Base-by-base conservation (phyloP, 2,113 vertebrate genomes). In the Galemys pyrenaicus region DNA sequence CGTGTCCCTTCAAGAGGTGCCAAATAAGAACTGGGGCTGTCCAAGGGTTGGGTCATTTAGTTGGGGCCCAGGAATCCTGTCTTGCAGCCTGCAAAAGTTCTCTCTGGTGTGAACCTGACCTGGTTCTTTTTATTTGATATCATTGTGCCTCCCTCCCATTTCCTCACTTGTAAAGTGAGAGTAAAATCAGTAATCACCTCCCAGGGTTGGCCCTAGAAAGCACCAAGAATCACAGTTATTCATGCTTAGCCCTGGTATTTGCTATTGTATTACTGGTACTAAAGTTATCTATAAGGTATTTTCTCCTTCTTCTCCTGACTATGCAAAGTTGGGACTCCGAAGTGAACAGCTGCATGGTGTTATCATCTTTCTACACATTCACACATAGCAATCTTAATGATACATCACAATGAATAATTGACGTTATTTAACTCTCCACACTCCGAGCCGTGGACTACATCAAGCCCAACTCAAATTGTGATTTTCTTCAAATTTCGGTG, bases 381-480 rank as follows among this genome's bases (percentile, higher is more conserved):
- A 97, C 92, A 93, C 96, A 96, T 84, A 97, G 96, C 94, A 91
- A 96, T 95, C 97, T 97, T 98, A 97, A 98, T 96, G 97, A 98
- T 97, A 98, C 84, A 96, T 97, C 97, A 95, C 96, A 3, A 85
- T 93, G 96, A 96, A 96, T 98, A 97, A 98, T 97, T 96, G 96
- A 97, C 87, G 80, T 92, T 97, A 89, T 94, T 98, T 98, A 98
- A 97, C 97, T 97, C 97, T 97, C 94, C 46, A 94, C 89, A 95
- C 71, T 49, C 96, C 46, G 89, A 97, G 92, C 90, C 82, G 41
- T 17, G 84, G 91, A 60, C 49, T 64, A 81, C 0, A 0, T 95
- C 88, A 92, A 74, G 86, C 80, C 62, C 89, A 94, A 87, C 86
- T 89, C 89, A 60, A 87, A 70, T 20, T 91, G 86, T 0, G 5